Conservation (phyloP, 2,113 vertebrate genomes). For the Phalacrocorax pelagicus region DNA sequence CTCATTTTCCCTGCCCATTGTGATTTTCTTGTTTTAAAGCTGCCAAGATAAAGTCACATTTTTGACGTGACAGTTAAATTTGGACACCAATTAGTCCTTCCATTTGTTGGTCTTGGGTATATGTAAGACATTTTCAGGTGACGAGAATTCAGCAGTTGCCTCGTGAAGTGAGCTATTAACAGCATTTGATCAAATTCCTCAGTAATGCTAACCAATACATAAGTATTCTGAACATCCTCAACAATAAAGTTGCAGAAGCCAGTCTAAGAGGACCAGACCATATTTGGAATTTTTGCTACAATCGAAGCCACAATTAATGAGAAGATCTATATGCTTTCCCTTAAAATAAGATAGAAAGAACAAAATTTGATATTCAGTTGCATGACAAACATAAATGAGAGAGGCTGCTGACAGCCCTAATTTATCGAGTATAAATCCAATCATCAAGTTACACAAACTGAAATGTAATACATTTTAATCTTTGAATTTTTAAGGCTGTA, state of each 20-base stretch:
- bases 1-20: neutral
- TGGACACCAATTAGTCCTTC: neutral
- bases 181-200: neutral
- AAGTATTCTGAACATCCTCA: neutral
- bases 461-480: neutral
- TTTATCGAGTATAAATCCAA: neutral
- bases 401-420: neutral
- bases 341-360: neutral
- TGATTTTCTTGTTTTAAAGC: neutral
- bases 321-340: neutral
- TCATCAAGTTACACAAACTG: neutral
- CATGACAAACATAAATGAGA: neutral
- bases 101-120: neutral
- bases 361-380: neutral
- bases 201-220: too few relatives aligned
- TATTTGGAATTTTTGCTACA: neutral
- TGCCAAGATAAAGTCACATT: neutral
- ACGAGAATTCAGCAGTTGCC: neutral
- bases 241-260: neutral
- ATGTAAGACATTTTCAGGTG: neutral
- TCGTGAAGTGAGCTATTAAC: neutral
- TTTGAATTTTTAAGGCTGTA: neutral
- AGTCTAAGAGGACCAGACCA: neutral
- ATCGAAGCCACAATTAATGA: neutral
- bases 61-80: neutral